These are phyloP conservation scores for Apodemus speciosus DNA, from an alignment of 2,113 vertebrate species.

Conservation along the genomic window DNA sequence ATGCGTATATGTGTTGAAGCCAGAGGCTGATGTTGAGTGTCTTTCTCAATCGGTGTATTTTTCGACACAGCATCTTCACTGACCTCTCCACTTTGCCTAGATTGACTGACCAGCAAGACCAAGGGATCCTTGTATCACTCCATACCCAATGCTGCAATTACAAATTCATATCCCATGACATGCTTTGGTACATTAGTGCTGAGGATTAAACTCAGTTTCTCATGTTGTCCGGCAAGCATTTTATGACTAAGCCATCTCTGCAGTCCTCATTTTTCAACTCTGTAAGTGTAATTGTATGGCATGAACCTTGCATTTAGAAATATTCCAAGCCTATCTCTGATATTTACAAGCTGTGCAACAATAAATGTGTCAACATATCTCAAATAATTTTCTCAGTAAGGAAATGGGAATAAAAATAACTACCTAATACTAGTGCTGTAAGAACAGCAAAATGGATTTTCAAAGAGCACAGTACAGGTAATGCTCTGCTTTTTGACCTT, in stretches of 20 bases:
- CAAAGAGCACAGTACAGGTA: not conserved
- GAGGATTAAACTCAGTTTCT: not conserved
- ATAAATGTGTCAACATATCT: not conserved
- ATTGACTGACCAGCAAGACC: not conserved
- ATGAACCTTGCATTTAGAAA: slow-evolving; percentile 17
- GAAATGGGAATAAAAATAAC: slow-evolving; percentile 36
- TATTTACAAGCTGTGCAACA: slow-evolving; percentile 16
- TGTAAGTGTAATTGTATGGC: not conserved
- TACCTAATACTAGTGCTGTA: not conserved
- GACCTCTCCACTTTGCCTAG: not conserved
- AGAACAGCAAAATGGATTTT: slow-evolving; percentile 19
- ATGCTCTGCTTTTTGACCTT: slow-evolving; percentile 3
- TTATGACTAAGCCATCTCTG: not conserved
- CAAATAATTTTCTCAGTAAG: not conserved
- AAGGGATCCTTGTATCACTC: not conserved
- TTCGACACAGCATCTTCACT: not conserved
- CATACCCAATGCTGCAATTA: not conserved
- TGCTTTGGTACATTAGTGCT: not conserved
- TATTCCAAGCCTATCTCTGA: not conserved
- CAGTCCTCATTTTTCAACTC: not conserved
- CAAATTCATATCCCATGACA: not conserved
- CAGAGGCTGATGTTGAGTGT: not conserved
- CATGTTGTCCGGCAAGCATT: not conserved
- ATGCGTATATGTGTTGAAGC: not conserved
- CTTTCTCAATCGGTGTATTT: not conserved